phyloP scores from a whole-genome alignment of 2,113 vertebrate species.

The Protobothrops flavoviridis region DNA sequence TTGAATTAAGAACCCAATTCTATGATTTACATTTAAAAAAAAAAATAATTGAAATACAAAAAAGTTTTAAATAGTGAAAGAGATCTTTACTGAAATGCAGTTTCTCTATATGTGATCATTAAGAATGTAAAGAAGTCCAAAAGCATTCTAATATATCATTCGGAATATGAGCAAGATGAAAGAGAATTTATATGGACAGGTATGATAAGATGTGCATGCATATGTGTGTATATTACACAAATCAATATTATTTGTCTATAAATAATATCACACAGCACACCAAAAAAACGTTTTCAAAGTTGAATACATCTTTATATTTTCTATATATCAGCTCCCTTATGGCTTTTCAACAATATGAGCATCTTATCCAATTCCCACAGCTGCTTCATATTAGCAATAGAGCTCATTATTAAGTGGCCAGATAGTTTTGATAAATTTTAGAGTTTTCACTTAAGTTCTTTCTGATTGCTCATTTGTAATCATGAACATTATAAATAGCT shows the following conservation, averaged over 20 bases:
- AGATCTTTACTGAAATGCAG: not conserved
- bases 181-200: not conserved
- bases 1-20: not conserved
- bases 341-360: constrained; percentile 77
- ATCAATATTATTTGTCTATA: constrained; percentile 41
- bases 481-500: not conserved
- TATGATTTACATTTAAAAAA: not conserved
- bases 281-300: constrained; percentile 72
- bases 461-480: constrained; percentile 44
- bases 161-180: not conserved
- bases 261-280: constrained; percentile 70
- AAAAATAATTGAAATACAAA: not conserved
- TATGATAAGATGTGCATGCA: not conserved
- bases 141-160: not conserved
- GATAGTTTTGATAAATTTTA: constrained; percentile 65
- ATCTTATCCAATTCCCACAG: constrained; percentile 75
- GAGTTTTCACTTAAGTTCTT: constrained; percentile 54
- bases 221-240: not conserved
- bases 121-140: not conserved
- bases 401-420: constrained; percentile 68
- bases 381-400: constrained; percentile 74
- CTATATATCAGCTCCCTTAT: constrained; percentile 78
- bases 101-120: not conserved
- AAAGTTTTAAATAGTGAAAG: not conserved
- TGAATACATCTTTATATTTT: constrained; percentile 77